A percentile compares a stretch with the other conserved stretches of the same genome.
phyloP scores from a whole-genome alignment of 2,113 vertebrate genomes.

The Morone chrysops region DNA sequence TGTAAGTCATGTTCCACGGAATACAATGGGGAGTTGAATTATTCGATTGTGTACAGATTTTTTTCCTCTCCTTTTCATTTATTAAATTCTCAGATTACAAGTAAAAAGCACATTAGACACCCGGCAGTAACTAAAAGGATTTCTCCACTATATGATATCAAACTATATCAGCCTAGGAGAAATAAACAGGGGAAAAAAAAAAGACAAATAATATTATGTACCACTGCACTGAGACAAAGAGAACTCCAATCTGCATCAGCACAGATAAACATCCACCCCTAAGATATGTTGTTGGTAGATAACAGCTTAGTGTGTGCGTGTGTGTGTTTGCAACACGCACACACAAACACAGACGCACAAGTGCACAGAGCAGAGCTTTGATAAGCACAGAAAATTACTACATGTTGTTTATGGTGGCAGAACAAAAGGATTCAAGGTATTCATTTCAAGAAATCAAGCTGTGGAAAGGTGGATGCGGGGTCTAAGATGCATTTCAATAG shows the following conservation, averaged over 20 bases:
- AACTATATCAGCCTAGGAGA: slow-evolving; percentile 70
- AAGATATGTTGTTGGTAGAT: slow-evolving; percentile 79
- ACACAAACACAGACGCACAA: slow-evolving; percentile 46
- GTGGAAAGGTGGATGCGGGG: slow-evolving; percentile 64
- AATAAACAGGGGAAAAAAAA: slow-evolving; percentile 61
- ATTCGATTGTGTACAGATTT: slow-evolving; percentile 72
- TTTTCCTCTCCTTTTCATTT: slow-evolving; percentile 67
- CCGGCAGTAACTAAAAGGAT: slow-evolving; percentile 72
- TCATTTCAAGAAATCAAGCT: slow-evolving; percentile 77
- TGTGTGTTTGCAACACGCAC: slow-evolving; percentile 40
- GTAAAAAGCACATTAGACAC: slow-evolving; percentile 77
- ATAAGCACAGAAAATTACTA: slow-evolving; percentile 78
- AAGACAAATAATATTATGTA: slow-evolving; percentile 77
- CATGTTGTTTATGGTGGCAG: slow-evolving; percentile 76
- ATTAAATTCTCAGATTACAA: slow-evolving; percentile 80
- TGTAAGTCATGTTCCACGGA: slow-evolving; percentile 61
- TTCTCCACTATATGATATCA: slow-evolving; percentile 71
- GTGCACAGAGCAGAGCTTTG: slow-evolving; percentile 57
- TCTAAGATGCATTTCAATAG: slow-evolving; percentile 68
- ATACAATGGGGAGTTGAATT: slow-evolving; percentile 71
- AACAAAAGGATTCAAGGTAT: slow-evolving; percentile 81
- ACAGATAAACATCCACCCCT: slow-evolving; percentile 81
- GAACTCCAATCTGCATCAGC: slow-evolving; percentile 76
- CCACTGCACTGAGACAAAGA: slow-evolving; percentile 74
- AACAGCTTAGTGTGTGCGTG: slow-evolving; percentile 67